phyloP scores from a whole-genome alignment of 2,797 vertebrate genomes.

The Phalloptychus januarius region DNA sequence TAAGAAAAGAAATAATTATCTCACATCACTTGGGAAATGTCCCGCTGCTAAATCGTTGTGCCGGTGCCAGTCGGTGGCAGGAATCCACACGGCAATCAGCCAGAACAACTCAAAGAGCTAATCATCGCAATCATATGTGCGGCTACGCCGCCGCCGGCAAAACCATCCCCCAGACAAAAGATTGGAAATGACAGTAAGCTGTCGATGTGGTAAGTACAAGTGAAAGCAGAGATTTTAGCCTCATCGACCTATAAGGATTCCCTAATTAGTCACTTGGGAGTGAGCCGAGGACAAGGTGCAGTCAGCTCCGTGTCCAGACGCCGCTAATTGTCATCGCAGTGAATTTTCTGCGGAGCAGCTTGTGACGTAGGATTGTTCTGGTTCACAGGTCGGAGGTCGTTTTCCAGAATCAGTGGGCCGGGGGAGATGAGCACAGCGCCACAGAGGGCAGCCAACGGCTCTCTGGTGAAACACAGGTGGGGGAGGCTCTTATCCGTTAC shows the following conservation, averaged over 20 bases:
- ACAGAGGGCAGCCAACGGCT: constrained; percentile 76
- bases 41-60: constrained; percentile 3
- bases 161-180: constrained; percentile 24
- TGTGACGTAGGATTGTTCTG: constrained; percentile 49
- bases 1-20: constrained; percentile 8
- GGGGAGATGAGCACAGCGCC: constrained; percentile 74
- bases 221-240: constrained; percentile 6
- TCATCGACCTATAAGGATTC: constrained; percentile 7
- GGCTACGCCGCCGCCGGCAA: background rate
- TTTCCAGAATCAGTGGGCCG: constrained; percentile 75
- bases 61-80: constrained; percentile 1
- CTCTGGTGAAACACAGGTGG: constrained; percentile 82
- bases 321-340: background rate
- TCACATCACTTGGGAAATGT: background rate
- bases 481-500: constrained; percentile 5
- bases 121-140: constrained; percentile 16
- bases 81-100: constrained; percentile 19
- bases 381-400: constrained; percentile 71
- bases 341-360: constrained; percentile 32
- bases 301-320: constrained; percentile 4
- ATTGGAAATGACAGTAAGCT: constrained; percentile 25
- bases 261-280: constrained; percentile 20
- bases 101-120: background rate
- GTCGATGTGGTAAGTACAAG: constrained; percentile 18
- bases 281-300: constrained; percentile 2